phyloP scores from a whole-genome alignment of 1,140 invertebrate genomes.

The Leguminivora glycinivorella region DNA sequence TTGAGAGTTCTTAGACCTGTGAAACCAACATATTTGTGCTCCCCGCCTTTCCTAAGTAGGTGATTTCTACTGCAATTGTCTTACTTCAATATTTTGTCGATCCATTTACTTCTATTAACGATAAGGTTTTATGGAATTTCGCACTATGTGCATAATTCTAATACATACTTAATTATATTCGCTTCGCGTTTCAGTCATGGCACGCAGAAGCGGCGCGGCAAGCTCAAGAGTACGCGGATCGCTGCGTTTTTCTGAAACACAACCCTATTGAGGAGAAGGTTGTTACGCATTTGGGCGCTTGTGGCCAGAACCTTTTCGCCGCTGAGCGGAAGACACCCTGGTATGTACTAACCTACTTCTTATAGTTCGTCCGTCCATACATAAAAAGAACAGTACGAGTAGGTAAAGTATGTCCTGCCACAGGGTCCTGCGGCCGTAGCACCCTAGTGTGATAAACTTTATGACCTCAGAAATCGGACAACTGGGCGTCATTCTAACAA shows the following conservation, averaged over 20 bases:
- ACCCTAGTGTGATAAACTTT: too few species aligned
- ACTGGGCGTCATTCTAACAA: too few species aligned
- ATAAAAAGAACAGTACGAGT: too few species aligned
- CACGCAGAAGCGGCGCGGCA: conserved; percentile 83
- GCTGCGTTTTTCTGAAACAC: conserved; percentile 85
- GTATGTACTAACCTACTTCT: too few species aligned
- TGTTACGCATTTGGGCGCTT: conserved; percentile 84
- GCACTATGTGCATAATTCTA: background rate
- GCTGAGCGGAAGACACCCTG: conserved; percentile 89
- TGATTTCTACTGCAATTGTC: too few species aligned
- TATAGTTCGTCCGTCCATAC: too few species aligned
- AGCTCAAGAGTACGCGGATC: conserved; percentile 87
- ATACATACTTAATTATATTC: conserved; percentile 6
- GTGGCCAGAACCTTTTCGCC: conserved; percentile 92
- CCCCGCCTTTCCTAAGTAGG: too few species aligned
- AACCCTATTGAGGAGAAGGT: conserved; percentile 84
- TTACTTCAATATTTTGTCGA: background rate
- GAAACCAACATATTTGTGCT: too few species aligned
- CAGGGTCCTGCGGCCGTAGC: too few species aligned
- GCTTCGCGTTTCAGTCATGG: conserved; percentile 82
- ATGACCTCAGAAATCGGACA: too few species aligned
- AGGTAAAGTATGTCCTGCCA: too few species aligned
- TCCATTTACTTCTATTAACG: background rate
- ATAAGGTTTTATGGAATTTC: background rate
- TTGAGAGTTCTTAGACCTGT: too few species aligned